These are phyloP conservation scores for Ormyrus pomaceus DNA, from an alignment of 2,888 invertebrate species.

Conservation along the genomic window DNA sequence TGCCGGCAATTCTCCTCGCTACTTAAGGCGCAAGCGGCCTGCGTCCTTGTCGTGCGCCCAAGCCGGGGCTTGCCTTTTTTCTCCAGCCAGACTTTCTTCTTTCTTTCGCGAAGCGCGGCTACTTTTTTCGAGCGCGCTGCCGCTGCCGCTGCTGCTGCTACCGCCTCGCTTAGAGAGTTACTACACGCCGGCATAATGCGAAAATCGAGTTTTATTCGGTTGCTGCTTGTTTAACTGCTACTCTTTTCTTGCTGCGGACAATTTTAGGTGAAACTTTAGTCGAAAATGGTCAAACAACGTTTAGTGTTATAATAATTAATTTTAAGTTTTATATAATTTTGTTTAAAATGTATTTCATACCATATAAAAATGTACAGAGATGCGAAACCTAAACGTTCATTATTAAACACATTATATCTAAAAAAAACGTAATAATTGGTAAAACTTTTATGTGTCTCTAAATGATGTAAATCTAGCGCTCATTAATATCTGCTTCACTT, in stretches of 20 bases:
- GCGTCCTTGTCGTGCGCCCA: constrained; percentile 45
- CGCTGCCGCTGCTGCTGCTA: neutral
- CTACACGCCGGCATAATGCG: constrained; percentile 14
- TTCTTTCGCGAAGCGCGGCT: neutral
- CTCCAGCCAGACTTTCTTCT: constrained; percentile 19
- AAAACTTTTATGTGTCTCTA: neutral
- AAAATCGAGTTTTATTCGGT: constrained; percentile 27
- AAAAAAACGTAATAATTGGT: no score
- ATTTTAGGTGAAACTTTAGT: no score
- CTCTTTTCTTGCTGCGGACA: no score
- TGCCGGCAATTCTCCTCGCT: constrained; percentile 70
- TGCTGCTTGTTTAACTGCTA: no score
- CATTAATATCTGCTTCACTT: constrained; percentile 1
- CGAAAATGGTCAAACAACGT: no score
- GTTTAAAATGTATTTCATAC: neutral
- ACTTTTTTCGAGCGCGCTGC: neutral
- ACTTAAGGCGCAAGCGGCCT: constrained; percentile 61
- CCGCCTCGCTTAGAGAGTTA: neutral
- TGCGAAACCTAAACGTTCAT: no score
- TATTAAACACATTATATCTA: no score
- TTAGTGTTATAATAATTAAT: neutral
- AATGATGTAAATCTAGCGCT: neutral
- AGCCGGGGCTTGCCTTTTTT: constrained; percentile 4
- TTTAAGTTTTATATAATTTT: neutral
- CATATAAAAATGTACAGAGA: no score